A percentile compares a stretch with the other conserved stretches of the same genome.
These are phyloP conservation scores for Helleia helle DNA, from an alignment of 2,888 invertebrate species.

Conservation along the genomic window DNA sequence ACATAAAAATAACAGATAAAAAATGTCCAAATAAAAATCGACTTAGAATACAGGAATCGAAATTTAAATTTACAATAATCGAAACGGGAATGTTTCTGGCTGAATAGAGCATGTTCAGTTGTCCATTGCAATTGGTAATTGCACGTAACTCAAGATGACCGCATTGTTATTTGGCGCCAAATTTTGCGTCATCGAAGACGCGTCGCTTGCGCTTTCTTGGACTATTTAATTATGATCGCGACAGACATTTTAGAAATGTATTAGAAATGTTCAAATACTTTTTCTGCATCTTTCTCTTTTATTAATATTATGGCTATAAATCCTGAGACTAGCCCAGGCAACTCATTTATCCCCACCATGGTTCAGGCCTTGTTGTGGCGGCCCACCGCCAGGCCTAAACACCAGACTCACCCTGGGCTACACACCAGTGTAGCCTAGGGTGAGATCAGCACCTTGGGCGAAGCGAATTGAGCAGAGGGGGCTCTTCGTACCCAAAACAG, in stretches of 20 bases:
- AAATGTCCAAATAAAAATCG: neutral
- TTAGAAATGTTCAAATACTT: constrained; percentile 1
- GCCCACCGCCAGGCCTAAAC: too few species aligned
- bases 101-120: constrained; percentile 16
- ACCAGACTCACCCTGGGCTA: too few species aligned
- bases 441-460: too few species aligned
- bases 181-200: constrained; percentile 30
- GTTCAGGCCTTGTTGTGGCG: too few species aligned
- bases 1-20: neutral
- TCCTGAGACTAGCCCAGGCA: too few species aligned
- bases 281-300: constrained; percentile 9
- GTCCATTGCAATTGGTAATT: constrained; percentile 23
- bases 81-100: neutral
- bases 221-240: constrained; percentile 20
- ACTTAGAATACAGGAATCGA: neutral
- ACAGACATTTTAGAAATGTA: neutral
- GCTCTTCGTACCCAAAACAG: too few species aligned
- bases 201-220: constrained; percentile 19
- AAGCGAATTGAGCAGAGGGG: too few species aligned
- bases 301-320: too few species aligned
- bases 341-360: too few species aligned
- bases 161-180: constrained; percentile 37
- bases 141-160: constrained; percentile 23
- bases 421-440: too few species aligned
- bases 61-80: neutral